Evolutionary conservation across 2,888 invertebrate species (phyloP).

Genomic region (Cantharis rustica): DNA sequence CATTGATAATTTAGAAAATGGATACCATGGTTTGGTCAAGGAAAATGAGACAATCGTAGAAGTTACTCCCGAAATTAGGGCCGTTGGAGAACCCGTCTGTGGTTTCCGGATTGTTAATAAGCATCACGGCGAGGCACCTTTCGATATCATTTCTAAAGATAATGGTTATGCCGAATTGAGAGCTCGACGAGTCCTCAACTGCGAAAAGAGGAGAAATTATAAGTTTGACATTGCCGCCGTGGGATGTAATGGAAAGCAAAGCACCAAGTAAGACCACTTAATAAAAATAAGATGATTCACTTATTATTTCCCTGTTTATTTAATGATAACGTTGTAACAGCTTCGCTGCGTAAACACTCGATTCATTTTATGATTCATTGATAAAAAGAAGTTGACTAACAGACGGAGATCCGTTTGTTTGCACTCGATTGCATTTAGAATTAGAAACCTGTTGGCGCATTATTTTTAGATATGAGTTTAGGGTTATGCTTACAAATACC

Average conservation of each 20-base stretch:
- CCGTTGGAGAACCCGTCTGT: constrained; percentile 76
- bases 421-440: not conserved
- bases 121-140: constrained; percentile 93
- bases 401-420: not conserved
- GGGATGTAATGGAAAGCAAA: constrained; percentile 83
- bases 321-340: not conserved
- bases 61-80: constrained; percentile 89
- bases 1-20: constrained; percentile 80
- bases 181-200: constrained; percentile 84
- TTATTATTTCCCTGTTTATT: not conserved
- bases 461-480: constrained; percentile 4
- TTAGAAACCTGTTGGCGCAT: constrained; percentile 2
- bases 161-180: constrained; percentile 82
- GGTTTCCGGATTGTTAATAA: constrained; percentile 89
- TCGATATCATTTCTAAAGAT: constrained; percentile 58
- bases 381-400: not conserved
- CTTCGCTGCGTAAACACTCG: not conserved
- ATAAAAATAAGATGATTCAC: not conserved
- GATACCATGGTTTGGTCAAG: constrained; percentile 90
- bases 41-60: constrained; percentile 93
- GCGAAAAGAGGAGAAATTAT: constrained; percentile 92
- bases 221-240: constrained; percentile 95
- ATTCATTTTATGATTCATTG: constrained; percentile 1
- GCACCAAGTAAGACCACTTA: constrained; percentile 52
- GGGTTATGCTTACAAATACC: not conserved